phyloP scores from a whole-genome alignment of 2,888 invertebrate species.

The Tipula unca region DNA sequence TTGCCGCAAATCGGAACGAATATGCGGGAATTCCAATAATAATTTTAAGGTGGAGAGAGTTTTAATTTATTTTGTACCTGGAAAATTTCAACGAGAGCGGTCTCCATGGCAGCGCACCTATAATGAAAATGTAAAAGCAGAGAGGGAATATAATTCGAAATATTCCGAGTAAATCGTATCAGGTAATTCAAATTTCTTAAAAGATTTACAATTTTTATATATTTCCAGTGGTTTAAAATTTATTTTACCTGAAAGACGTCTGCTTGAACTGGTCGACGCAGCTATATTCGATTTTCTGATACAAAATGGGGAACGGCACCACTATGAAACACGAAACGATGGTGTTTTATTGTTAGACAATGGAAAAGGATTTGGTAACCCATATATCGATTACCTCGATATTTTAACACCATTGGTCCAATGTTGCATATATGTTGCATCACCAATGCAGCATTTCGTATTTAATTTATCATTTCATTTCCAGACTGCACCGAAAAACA shows the following conservation, averaged over 20 bases:
- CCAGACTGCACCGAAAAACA: slow-evolving; percentile 60
- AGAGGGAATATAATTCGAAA: slow-evolving; percentile 72
- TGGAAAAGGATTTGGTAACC: slow-evolving; percentile 89
- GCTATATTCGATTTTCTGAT: slow-evolving; percentile 88
- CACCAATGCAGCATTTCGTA: slow-evolving; percentile 28
- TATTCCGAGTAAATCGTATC: slow-evolving; percentile 84
- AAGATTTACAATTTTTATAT: too few relatives aligned
- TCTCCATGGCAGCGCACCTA: slow-evolving; percentile 92
- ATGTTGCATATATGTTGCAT: slow-evolving; percentile 71
- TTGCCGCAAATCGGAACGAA: slow-evolving; percentile 73
- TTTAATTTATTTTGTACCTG: slow-evolving; percentile 73
- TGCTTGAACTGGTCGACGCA: slow-evolving; percentile 80
- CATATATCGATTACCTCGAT: slow-evolving; percentile 72
- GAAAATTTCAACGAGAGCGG: slow-evolving; percentile 54
- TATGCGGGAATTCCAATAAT: slow-evolving; percentile 63
- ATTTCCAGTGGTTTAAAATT: slow-evolving; percentile 35
- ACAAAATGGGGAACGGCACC: slow-evolving; percentile 92
- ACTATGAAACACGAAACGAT: slow-evolving; percentile 73
- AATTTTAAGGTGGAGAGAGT: slow-evolving; percentile 68
- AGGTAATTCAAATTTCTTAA: too few relatives aligned
- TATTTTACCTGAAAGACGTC: slow-evolving; percentile 48
- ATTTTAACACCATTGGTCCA: slow-evolving; percentile 91
- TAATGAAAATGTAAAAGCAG: slow-evolving; percentile 57
- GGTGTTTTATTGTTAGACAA: slow-evolving; percentile 78
- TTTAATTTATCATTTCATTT: slow-evolving; percentile 23